Conservation (phyloP, 2,797 vertebrate genomes). For the Okamejei kenojei region DNA sequence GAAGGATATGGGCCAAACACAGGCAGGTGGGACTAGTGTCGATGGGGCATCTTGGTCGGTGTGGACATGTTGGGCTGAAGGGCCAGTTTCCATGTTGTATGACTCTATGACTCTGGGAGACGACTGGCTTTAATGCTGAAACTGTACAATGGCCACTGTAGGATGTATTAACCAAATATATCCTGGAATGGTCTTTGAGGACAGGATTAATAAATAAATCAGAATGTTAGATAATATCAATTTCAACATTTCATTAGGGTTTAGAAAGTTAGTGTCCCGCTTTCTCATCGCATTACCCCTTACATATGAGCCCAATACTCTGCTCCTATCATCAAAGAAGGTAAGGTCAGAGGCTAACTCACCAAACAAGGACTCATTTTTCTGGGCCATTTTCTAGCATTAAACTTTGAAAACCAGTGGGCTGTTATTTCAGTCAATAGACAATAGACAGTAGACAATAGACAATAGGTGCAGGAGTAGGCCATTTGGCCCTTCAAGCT, state of each 20-base stretch:
- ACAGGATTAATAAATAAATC: not conserved
- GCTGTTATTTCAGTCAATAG: not conserved
- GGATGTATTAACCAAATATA: not conserved
- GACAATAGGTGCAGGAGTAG: too few relatives aligned
- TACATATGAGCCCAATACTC: not conserved
- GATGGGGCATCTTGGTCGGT: too few relatives aligned
- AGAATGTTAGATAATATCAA: not conserved
- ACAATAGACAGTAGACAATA: too few relatives aligned
- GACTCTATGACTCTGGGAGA: not conserved
- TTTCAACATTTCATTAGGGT: not conserved
- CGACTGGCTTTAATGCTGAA: too few relatives aligned
- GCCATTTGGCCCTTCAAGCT: too few relatives aligned
- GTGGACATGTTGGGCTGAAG: too few relatives aligned
- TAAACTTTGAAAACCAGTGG: not conserved
- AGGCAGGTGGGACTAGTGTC: too few relatives aligned
- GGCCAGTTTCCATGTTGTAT: too few relatives aligned
- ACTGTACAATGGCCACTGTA: too few relatives aligned
- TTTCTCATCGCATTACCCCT: not conserved
- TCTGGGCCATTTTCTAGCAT: not conserved
- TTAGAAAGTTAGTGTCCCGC: not conserved
- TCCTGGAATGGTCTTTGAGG: not conserved
- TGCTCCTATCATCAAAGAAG: not conserved
- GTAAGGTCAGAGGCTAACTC: not conserved
- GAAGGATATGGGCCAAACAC: too few relatives aligned
- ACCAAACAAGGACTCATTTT: not conserved